These are phyloP conservation scores for Varecia variegata DNA, from an alignment of 2,797 vertebrate genomes.

Conservation along the genomic window DNA sequence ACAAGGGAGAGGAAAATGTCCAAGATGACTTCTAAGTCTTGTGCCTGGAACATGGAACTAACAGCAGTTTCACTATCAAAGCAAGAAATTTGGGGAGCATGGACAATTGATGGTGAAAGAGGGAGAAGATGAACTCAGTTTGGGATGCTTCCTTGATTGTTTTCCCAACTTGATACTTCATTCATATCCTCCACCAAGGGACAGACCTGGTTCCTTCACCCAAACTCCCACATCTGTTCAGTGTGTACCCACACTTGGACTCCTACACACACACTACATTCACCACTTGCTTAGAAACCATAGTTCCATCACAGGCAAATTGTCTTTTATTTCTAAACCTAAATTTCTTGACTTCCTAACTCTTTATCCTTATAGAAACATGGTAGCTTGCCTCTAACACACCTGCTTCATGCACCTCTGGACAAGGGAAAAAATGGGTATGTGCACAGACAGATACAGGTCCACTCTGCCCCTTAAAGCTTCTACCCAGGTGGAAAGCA, in stretches of 20 bases:
- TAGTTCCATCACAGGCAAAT: neutral
- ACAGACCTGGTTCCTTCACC: neutral
- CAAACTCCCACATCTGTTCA: neutral
- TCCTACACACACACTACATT: neutral
- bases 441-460: neutral
- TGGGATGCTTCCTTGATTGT: neutral
- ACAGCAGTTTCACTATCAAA: neutral
- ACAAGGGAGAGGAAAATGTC: neutral
- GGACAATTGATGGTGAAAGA: neutral
- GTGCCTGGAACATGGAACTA: neutral
- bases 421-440: neutral
- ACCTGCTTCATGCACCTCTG: neutral
- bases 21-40: neutral
- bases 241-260: neutral
- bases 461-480: neutral
- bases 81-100: neutral
- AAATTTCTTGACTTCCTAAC: neutral
- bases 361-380: neutral
- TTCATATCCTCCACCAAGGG: neutral
- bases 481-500: neutral
- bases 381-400: neutral
- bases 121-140: neutral
- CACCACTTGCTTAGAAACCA: neutral
- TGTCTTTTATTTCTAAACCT: neutral
- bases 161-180: neutral